Percentiles rank a stretch among this genome's conserved stretches.
phyloP scores from a whole-genome alignment of 2,888 invertebrate genomes.

The Conus canariensis region DNA sequence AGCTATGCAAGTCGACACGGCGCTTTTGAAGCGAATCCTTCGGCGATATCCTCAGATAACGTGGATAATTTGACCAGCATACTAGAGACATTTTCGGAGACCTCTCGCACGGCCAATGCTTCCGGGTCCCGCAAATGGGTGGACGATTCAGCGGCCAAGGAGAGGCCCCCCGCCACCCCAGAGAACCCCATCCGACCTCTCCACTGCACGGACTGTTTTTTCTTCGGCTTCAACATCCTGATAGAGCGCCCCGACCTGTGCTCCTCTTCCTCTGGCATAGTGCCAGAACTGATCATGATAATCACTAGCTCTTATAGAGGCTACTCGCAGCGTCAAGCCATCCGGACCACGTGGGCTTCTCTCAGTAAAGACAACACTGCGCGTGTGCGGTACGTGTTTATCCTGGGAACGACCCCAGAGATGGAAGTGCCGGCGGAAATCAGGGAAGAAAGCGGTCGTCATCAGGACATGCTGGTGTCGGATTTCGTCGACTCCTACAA shows the following conservation, averaged over 20 bases:
- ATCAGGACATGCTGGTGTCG: slow-evolving; percentile 40
- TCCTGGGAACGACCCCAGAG: slow-evolving; percentile 49
- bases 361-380: slow-evolving; percentile 46
- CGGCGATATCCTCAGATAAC: not conserved
- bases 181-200: not conserved
- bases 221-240: not conserved
- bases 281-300: slow-evolving; percentile 7
- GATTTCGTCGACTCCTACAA: slow-evolving; percentile 44
- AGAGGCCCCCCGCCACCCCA: not conserved
- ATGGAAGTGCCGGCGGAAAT: not conserved
- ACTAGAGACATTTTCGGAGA: not conserved
- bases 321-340: slow-evolving; percentile 37
- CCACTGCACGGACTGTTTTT: not conserved
- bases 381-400: slow-evolving; percentile 53
- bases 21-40: not conserved
- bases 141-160: no score
- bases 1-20: not conserved
- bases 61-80: not conserved
- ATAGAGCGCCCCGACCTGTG: not conserved
- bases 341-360: slow-evolving; percentile 55
- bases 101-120: not conserved
- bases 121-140: not conserved
- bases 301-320: not conserved
- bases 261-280: no score
- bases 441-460: slow-evolving; percentile 12